phyloP scores from a whole-genome alignment of 2,888 invertebrate genomes.

The Drosophila barbarae region DNA sequence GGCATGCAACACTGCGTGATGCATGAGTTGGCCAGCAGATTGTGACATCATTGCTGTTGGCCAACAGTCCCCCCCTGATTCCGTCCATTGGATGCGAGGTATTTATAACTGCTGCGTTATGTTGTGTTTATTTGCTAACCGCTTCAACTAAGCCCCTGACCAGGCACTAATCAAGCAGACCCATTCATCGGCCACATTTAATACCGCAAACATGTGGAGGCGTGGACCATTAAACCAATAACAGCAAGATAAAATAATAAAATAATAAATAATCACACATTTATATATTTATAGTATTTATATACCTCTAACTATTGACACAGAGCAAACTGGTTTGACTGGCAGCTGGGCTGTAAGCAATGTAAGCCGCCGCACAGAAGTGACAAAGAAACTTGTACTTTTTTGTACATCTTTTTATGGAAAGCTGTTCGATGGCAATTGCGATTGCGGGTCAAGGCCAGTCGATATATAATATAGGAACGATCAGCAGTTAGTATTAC shows the following conservation, averaged over 20 bases:
- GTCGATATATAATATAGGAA: background rate
- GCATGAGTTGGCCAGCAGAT: conserved; percentile 56
- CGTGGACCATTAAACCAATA: conserved; percentile 38
- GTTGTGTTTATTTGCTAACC: conserved; percentile 59
- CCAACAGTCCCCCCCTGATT: conserved; percentile 19
- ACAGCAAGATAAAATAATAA: conserved; percentile 23
- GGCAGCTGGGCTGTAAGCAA: conserved; percentile 29
- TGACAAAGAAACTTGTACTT: conserved; percentile 45
- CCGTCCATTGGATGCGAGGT: conserved; percentile 46
- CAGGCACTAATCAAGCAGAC: conserved; percentile 29
- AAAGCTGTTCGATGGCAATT: conserved; percentile 32
- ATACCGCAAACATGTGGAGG: conserved; percentile 23
- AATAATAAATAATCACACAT: conserved; percentile 16
- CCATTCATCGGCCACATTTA: conserved; percentile 51
- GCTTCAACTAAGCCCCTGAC: conserved; percentile 44
- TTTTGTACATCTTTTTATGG: conserved; percentile 39
- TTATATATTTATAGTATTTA: background rate
- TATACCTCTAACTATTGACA: conserved; percentile 20
- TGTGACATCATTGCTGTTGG: conserved; percentile 54
- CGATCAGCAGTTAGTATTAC: conserved; percentile 8
- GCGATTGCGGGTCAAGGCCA: conserved; percentile 64
- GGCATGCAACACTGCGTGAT: conserved; percentile 42
- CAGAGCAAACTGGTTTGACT: conserved; percentile 37
- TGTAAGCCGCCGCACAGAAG: conserved; percentile 29
- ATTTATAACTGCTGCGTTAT: conserved; percentile 50